Conservation (phyloP, 2,113 vertebrate species). For the Cranoglanis bouderius region DNA sequence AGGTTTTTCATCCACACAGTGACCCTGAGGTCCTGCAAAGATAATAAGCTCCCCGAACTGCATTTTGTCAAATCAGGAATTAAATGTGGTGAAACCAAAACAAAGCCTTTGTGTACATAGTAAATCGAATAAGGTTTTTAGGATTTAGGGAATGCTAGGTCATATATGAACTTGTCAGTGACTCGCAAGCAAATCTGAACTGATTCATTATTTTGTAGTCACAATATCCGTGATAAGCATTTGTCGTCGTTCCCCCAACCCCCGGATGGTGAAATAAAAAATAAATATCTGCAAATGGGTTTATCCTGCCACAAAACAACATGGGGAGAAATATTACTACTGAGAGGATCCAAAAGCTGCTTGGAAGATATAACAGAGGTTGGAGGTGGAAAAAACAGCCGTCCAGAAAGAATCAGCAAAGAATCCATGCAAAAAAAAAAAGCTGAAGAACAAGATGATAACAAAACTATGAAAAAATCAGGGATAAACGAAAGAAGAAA, state of each 20-base stretch:
- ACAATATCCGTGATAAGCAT: too few relatives aligned
- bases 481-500: neutral
- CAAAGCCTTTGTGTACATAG: constrained; percentile 19
- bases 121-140: constrained; percentile 26
- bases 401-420: neutral
- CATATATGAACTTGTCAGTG: constrained; percentile 6
- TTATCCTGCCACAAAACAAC: neutral
- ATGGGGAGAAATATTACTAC: neutral
- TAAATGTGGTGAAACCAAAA: constrained; percentile 34
- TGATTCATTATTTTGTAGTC: neutral
- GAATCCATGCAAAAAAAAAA: neutral
- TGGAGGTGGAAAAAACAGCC: neutral
- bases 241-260: too few relatives aligned
- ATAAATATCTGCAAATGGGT: neutral
- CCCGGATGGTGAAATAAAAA: too few relatives aligned
- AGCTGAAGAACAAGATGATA: neutral
- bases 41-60: constrained; percentile 38
- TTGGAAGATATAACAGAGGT: neutral
- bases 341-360: neutral
- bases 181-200: neutral
- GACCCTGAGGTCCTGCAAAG: constrained; percentile 29
- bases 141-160: neutral
- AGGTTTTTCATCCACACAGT: constrained; percentile 30
- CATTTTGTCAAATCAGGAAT: constrained; percentile 28
- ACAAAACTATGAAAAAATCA: neutral